These are phyloP conservation scores for Drosophila pullipes DNA, from an alignment of 2,888 invertebrate species.

Conservation along the genomic window DNA sequence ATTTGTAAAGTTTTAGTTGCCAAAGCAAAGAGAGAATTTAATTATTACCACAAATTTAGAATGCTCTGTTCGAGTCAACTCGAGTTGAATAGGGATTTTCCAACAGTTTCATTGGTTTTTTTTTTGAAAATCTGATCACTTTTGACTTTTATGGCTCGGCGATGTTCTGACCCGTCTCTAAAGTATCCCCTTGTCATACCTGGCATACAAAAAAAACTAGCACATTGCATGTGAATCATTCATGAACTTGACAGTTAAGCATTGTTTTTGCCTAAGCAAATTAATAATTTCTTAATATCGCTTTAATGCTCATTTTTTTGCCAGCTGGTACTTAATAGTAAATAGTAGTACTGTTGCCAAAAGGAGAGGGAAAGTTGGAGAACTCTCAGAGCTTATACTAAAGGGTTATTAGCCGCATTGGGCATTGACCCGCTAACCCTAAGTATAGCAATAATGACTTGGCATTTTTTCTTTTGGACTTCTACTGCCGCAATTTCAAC, in stretches of 20 bases:
- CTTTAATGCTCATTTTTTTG: not conserved
- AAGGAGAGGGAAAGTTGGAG: slow-evolving; percentile 22
- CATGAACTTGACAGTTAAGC: not conserved
- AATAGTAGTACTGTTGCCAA: not conserved
- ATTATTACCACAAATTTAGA: not conserved
- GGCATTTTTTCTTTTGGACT: slow-evolving; percentile 18
- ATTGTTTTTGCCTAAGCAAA: not conserved
- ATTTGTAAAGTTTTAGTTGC: not conserved
- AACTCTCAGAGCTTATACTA: not conserved
- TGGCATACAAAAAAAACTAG: not conserved
- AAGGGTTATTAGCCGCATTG: slow-evolving; percentile 14
- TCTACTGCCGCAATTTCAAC: slow-evolving; percentile 20
- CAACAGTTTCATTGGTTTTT: not conserved
- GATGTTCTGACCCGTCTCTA: too few relatives aligned
- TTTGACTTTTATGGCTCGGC: too few relatives aligned
- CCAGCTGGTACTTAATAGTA: not conserved
- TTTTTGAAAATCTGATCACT: not conserved
- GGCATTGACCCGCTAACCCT: slow-evolving; percentile 54
- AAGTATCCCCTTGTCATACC: not conserved
- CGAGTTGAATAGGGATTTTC: not conserved
- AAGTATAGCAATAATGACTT: slow-evolving; percentile 10
- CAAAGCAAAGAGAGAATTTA: not conserved
- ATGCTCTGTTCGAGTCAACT: not conserved
- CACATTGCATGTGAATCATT: not conserved
- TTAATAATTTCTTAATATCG: not conserved